These are phyloP conservation scores for Sycophila sp. DNA, from an alignment of 1,140 invertebrate genomes.

Conservation along the genomic window DNA sequence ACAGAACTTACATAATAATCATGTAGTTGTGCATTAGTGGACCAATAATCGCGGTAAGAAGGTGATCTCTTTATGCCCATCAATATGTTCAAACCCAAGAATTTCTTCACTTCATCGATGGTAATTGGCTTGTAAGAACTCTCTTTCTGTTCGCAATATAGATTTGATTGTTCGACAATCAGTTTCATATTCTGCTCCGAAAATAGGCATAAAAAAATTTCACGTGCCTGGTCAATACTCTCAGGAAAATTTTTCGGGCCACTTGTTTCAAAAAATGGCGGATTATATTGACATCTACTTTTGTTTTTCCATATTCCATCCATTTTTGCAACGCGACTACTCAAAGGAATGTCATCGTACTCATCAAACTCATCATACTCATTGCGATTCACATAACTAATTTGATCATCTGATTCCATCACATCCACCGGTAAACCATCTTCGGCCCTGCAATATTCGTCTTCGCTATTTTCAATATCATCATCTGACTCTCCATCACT, in stretches of 20 bases:
- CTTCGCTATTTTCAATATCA: too few relatives aligned
- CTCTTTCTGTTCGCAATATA: constrained; percentile 35
- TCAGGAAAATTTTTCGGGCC: constrained; percentile 28
- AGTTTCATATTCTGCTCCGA: neutral
- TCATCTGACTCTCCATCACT: too few relatives aligned
- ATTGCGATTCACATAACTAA: too few relatives aligned
- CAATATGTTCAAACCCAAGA: constrained; percentile 48
- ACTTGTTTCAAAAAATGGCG: constrained; percentile 1
- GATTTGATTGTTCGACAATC: constrained; percentile 36
- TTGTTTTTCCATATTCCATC: constrained; percentile 9
- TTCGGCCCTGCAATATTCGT: too few relatives aligned
- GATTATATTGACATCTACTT: neutral
- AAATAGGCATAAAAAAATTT: constrained; percentile 32
- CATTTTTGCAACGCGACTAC: neutral
- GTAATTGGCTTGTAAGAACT: constrained; percentile 28
- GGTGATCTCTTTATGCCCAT: constrained; percentile 50
- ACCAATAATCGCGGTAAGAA: constrained; percentile 54
- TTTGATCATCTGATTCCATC: too few relatives aligned
- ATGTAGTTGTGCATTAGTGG: constrained; percentile 50
- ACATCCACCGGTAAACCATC: constrained; percentile 36
- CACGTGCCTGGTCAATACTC: constrained; percentile 11
- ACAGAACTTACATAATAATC: constrained; percentile 52
- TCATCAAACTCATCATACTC: neutral
- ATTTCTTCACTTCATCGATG: constrained; percentile 41
- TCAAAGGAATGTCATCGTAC: neutral